These are phyloP conservation scores for Heloderma charlesbogerti DNA, from an alignment of 2,113 vertebrate genomes.

Conservation along the genomic window DNA sequence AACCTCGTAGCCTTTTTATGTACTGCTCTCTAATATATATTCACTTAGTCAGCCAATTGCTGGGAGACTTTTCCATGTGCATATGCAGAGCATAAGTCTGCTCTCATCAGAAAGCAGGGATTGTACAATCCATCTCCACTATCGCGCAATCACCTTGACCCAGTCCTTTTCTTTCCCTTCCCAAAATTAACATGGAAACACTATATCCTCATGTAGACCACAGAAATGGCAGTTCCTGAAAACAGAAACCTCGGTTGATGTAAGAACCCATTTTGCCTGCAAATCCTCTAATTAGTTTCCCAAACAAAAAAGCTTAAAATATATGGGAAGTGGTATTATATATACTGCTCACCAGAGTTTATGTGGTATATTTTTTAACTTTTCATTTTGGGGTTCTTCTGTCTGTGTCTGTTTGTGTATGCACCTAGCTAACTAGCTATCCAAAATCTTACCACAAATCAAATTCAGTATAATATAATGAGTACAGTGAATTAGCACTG, in stretches of 20 bases:
- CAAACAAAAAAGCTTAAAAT: conserved; percentile 41
- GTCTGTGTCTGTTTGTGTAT: neutral
- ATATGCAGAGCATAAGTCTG: conserved; percentile 56
- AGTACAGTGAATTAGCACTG: conserved; percentile 48
- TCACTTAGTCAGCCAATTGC: conserved; percentile 74
- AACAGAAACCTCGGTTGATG: conserved; percentile 45
- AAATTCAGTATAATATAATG: conserved; percentile 68
- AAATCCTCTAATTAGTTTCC: conserved; percentile 57
- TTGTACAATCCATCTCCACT: conserved; percentile 50
- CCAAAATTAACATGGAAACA: conserved; percentile 62
- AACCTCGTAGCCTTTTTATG: conserved; percentile 72
- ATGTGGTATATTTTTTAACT: neutral
- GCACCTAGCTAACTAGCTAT: neutral
- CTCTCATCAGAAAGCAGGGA: conserved; percentile 49
- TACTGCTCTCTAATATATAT: conserved; percentile 64
- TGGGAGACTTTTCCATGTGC: conserved; percentile 64
- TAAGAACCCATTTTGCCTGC: conserved; percentile 65
- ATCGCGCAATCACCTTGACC: conserved; percentile 49
- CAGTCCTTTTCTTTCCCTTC: conserved; percentile 53
- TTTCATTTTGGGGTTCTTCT: neutral
- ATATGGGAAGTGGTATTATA: neutral
- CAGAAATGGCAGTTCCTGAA: conserved; percentile 30
- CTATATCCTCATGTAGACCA: conserved; percentile 58
- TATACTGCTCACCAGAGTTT: neutral
- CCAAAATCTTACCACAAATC: conserved; percentile 50